phyloP scores from a whole-genome alignment of 2,113 vertebrate species.

The Syngnathus floridae region DNA sequence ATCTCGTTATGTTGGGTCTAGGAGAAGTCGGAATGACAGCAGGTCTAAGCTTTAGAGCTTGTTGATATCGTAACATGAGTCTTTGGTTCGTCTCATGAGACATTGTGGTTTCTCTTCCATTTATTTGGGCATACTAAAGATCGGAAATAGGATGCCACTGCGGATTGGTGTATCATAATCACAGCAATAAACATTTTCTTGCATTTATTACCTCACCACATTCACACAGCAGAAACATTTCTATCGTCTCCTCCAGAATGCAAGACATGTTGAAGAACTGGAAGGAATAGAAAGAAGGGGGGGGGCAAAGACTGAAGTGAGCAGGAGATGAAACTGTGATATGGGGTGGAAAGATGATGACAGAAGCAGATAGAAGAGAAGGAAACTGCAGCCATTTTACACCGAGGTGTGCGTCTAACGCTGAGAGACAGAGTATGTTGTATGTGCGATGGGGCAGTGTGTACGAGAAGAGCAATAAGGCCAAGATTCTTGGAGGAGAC shows the following conservation, averaged over 20 bases:
- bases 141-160: not conserved
- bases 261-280: too few species aligned
- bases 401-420: conserved; percentile 10
- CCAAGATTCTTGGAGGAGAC: conserved; percentile 36
- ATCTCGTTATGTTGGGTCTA: conserved; percentile 47
- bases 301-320: conserved; percentile 6
- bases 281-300: too few species aligned
- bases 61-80: conserved; percentile 27
- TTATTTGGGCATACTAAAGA: not conserved
- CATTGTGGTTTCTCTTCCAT: not conserved
- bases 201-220: too few species aligned
- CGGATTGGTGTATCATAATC: not conserved
- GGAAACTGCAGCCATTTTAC: conserved; percentile 18
- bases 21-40: conserved; percentile 28
- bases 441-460: conserved; percentile 26
- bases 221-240: too few species aligned
- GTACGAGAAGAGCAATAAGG: conserved; percentile 57
- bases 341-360: conserved; percentile 25
- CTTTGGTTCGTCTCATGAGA: not conserved
- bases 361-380: conserved; percentile 57
- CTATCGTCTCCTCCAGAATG: too few species aligned
- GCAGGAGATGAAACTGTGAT: not conserved
- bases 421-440: conserved; percentile 38
- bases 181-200: not conserved
- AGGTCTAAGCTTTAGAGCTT: conserved; percentile 35